phyloP scores from a whole-genome alignment of 2,797 vertebrate species.

The Poeciliopsis paucimaculata region DNA sequence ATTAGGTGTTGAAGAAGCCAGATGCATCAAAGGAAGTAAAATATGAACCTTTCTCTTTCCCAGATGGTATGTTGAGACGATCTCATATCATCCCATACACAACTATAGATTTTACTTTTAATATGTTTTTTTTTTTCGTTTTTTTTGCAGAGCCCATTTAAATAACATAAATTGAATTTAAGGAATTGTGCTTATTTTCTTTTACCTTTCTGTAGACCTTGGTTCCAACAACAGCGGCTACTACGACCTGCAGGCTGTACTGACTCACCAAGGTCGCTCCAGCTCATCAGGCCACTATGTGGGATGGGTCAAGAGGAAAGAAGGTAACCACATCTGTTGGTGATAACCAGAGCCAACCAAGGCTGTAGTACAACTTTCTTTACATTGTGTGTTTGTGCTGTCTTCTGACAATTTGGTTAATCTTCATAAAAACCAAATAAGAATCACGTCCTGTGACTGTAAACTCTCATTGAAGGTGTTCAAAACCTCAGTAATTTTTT shows the following conservation, averaged over 20 bases:
- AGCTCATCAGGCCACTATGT: slow-evolving; percentile 99
- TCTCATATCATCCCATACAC: neutral
- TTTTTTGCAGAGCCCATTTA: neutral
- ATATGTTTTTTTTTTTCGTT: neutral
- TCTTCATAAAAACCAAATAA: no score
- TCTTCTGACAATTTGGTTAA: no score
- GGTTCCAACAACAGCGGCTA: slow-evolving; percentile 98
- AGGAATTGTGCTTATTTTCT: neutral
- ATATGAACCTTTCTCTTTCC: slow-evolving; percentile 92
- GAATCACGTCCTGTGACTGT: no score
- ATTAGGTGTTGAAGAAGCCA: slow-evolving; percentile 68
- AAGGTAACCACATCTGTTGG: slow-evolving; percentile 80
- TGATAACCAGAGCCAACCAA: neutral
- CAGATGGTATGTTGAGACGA: slow-evolving; percentile 85
- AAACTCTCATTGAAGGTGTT: no score
- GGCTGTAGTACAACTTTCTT: neutral
- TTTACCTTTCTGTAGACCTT: slow-evolving; percentile 78
- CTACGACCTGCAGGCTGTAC: slow-evolving; percentile 95
- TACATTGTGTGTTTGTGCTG: neutral
- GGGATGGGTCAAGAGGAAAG: slow-evolving; percentile 99
- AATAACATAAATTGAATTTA: neutral
- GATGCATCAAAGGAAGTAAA: slow-evolving; percentile 85
- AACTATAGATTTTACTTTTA: neutral
- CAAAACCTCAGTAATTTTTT: no score
- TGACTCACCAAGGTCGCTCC: slow-evolving; percentile 97